Percentiles rank a stretch among this genome's conserved stretches.
Evolutionary conservation across 2,797 vertebrate genomes (phyloP).

Genomic region (Scomberomorus guttatus): DNA sequence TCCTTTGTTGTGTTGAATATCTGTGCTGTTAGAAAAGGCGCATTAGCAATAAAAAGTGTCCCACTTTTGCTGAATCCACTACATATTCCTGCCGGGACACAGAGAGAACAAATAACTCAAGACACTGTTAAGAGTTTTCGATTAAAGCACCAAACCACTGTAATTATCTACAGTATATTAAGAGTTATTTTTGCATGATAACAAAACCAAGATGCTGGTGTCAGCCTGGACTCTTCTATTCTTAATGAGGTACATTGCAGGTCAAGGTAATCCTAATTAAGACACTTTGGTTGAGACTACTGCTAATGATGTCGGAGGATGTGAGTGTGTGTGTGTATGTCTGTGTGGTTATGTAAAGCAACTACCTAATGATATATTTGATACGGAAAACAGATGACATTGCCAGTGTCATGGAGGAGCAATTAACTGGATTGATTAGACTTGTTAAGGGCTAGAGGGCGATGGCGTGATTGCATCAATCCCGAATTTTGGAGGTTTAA

Average conservation of each 20-base stretch:
- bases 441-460: slow-evolving; percentile 58
- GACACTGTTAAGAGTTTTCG: slow-evolving; percentile 29
- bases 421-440: slow-evolving; percentile 80
- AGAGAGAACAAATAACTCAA: slow-evolving; percentile 19
- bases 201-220: slow-evolving; percentile 35
- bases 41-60: background rate
- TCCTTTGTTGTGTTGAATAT: slow-evolving; percentile 6
- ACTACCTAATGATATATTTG: slow-evolving; percentile 77
- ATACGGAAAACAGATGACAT: slow-evolving; percentile 75
- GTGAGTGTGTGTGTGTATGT: background rate
- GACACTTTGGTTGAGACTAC: slow-evolving; percentile 69
- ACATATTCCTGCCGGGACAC: background rate
- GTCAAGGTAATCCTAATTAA: slow-evolving; percentile 80
- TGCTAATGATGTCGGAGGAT: slow-evolving; percentile 65
- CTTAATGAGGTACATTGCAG: slow-evolving; percentile 73
- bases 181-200: slow-evolving; percentile 42
- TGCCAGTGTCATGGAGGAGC: slow-evolving; percentile 60
- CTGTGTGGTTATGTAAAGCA: slow-evolving; percentile 59
- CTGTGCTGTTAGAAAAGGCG: background rate
- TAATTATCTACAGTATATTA: slow-evolving; percentile 47
- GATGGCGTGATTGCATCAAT: slow-evolving; percentile 56
- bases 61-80: background rate
- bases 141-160: slow-evolving; percentile 24
- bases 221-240: slow-evolving; percentile 26
- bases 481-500: slow-evolving; percentile 53